Base-by-base conservation (phyloP, 2,888 invertebrate genomes). In the Pollenia griseotomentosa region DNA sequence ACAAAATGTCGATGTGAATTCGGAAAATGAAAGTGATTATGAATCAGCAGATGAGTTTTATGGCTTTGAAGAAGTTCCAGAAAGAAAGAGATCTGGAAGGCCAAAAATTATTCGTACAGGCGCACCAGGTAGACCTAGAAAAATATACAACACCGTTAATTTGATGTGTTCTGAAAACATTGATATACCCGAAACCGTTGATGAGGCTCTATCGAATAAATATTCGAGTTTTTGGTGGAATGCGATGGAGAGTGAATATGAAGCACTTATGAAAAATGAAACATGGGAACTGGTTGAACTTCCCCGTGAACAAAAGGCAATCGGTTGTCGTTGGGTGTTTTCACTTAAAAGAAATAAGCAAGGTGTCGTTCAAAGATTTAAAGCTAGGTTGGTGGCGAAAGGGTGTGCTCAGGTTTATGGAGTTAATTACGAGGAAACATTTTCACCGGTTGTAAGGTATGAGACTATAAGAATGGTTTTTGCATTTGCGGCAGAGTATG, bases 291-390 rank as follows among this genome's bases (percentile, higher is more conserved):
- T 85, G 16, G 77, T 80, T n/a, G 57, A 86, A 10, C 68, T 88
- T 59, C 87, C 88, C n/a, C 16, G 33, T n/a, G 77, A 70, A 8
- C 59, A 83, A 48, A 82, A 78, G 14, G 75, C 78, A 2, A 85
- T 89, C 8, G 83, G 81, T 23, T 78, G 82, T 44, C 87, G 85
- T 53, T 88, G 86, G 85, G 86, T 88, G 3, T 87, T 86, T 78
- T 57, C 73, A 7, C 10, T 83, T 16, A 88, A 87, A 33, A 44
- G 16, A 5, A 55, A 83, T 16, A 83, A 87, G 73, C 51, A 68
- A 23, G 88, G 88, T 16, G 23, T 71, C n/a, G 75, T 88, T 33
- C 74, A 88, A 2, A 79, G 87, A 2, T 1, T 2, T n/a, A n/a
- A n/a, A n/a, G n/a, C n/a, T n/a, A n/a, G n/a, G n/a, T n/a, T n/a